Percentiles rank a stretch among this genome's conserved stretches.
Conservation (phyloP, 1,140 invertebrate genomes). For the Pissodes strobi region DNA sequence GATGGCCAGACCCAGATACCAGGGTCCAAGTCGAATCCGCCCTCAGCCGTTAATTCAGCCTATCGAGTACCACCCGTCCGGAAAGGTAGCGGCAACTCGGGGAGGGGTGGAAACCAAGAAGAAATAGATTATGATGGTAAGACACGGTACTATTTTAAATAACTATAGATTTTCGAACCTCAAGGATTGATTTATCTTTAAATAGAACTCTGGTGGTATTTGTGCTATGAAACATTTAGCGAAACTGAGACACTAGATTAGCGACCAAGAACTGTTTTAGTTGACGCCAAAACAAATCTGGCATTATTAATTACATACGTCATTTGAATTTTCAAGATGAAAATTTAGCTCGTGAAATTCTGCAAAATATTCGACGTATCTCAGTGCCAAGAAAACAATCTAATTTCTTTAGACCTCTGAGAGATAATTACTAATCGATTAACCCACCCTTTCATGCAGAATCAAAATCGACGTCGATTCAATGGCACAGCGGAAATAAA, state of each 20-base stretch:
- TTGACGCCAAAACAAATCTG: neutral
- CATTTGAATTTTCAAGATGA: neutral
- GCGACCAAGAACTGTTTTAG: too few relatives aligned
- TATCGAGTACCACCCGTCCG: slow-evolving; percentile 34
- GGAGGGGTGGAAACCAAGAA: slow-evolving; percentile 24
- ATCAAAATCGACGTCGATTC: too few relatives aligned
- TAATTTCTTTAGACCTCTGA: too few relatives aligned
- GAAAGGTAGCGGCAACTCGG: slow-evolving; percentile 30
- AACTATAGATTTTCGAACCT: neutral
- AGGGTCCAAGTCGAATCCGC: slow-evolving; percentile 19
- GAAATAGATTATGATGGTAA: slow-evolving; percentile 53
- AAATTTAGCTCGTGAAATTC: too few relatives aligned
- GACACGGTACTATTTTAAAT: slow-evolving; percentile 10
- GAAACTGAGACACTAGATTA: too few relatives aligned
- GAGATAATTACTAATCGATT: too few relatives aligned
- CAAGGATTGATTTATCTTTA: neutral
- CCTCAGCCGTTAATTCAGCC: slow-evolving; percentile 14
- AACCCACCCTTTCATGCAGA: too few relatives aligned
- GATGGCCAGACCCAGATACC: slow-evolving; percentile 33
- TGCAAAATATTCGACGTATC: too few relatives aligned
- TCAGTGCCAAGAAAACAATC: too few relatives aligned
- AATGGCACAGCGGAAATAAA: too few relatives aligned
- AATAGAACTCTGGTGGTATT: neutral
- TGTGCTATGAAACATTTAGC: too few relatives aligned
- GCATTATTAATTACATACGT: neutral